A percentile compares a stretch with the other conserved stretches of the same genome.
These are phyloP conservation scores for Silurus aristotelis DNA, from an alignment of 2,797 vertebrate genomes.

Conservation along the genomic window DNA sequence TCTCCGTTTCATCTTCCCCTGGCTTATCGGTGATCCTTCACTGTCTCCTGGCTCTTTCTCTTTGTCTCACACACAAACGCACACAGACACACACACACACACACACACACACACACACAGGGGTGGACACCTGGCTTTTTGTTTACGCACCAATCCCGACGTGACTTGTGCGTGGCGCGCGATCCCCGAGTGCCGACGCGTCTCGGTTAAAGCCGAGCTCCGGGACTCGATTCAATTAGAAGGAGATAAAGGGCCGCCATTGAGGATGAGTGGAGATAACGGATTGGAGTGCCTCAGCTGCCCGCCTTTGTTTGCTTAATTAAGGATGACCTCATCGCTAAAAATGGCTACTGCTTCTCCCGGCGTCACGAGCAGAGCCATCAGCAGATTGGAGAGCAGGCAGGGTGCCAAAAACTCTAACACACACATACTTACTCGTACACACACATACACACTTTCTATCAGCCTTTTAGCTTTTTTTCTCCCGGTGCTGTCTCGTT, in stretches of 20 bases:
- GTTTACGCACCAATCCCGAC: constrained; percentile 72
- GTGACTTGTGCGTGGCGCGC: constrained; percentile 52
- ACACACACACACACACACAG: background rate
- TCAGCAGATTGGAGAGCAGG: constrained; percentile 84
- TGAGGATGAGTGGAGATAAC: constrained; percentile 79
- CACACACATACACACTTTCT: constrained; percentile 32
- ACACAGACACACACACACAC: constrained; percentile 17
- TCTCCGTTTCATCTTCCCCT: constrained; percentile 35
- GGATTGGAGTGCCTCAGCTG: constrained; percentile 80
- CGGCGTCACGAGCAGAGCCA: constrained; percentile 77
- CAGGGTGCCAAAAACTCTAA: constrained; percentile 71
- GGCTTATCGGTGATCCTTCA: constrained; percentile 45
- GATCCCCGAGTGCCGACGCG: constrained; percentile 53
- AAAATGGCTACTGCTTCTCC: constrained; percentile 81
- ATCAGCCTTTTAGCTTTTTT: background rate
- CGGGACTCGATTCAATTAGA: constrained; percentile 78
- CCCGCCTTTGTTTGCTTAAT: constrained; percentile 83
- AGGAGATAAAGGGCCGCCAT: constrained; percentile 78
- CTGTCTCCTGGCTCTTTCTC: constrained; percentile 11
- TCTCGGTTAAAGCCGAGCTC: constrained; percentile 71
- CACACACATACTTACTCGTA: constrained; percentile 9
- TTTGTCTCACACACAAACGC: background rate
- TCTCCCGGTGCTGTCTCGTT: background rate
- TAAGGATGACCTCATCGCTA: constrained; percentile 87
- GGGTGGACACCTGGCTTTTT: constrained; percentile 50